Evolutionary conservation across 2,797 vertebrate species (phyloP), one percentile per base, ranked within the genome.

Genomic region (Pseudomugil tenellus): DNA sequence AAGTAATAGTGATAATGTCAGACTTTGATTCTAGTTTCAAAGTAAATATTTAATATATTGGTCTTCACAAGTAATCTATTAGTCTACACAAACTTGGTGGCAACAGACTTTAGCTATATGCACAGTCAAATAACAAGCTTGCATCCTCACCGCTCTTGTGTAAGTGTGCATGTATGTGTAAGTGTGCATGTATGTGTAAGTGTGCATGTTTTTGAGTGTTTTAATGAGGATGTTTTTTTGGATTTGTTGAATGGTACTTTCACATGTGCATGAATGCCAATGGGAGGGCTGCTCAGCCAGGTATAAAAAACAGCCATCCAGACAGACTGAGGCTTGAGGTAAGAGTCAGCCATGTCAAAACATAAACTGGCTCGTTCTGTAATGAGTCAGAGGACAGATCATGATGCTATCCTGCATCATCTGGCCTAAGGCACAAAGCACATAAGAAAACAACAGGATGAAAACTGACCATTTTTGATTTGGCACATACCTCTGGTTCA

Each of bases 311-410:
- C 70, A 74, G 63, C 53, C 72, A 51, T 65, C n/a, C 76, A 84
- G 80, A 89, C 83, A 80, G 77, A 70, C 53, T 0, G 32, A 58
- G 58, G 72, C 81, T 67, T 2, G 19, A 55, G 79, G 81, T 87
- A 75, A 73, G 67, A 74, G 79, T 74, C 56, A 59, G 77, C 57
- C 70, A 75, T 70, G 77, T 87, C 84, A 87, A 78, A 89, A 87
- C 84, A 83, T 59, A 80, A 79, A 78, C 61, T 63, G 64, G 66
- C 80, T 71, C 66, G 77, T 74, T 78, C 80, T 76, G 77, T 76
- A 80, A 87, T 89, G 85, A 87, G 77, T 88, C 84, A 87, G 67
- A 70, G 62, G 55, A 70, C 68, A 81, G 81, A 80, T 73, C 79
- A 81, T 79, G 66, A 85, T 73, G 84, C 70, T 54, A 51, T 70